Percentiles rank a stretch among this genome's conserved stretches.
phyloP scores from a whole-genome alignment of 2,113 vertebrate species.

The Sphaerodactylus townsendi region DNA sequence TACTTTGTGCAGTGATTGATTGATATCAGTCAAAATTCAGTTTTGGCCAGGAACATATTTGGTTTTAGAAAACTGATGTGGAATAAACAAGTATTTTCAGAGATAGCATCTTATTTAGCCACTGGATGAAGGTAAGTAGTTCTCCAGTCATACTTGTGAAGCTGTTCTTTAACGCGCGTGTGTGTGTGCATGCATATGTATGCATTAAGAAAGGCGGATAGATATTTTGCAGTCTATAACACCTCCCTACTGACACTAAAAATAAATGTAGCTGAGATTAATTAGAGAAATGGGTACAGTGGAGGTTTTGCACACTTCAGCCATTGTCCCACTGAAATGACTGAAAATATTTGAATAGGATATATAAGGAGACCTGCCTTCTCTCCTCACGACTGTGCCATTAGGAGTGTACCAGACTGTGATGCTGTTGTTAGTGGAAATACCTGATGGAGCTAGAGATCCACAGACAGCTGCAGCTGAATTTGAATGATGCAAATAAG shows the following conservation, averaged over 20 bases:
- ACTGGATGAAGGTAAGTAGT: not conserved
- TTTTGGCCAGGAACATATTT: not conserved
- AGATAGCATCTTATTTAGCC: not conserved
- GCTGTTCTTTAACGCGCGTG: not conserved
- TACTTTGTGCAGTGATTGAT: not conserved
- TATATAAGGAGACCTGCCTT: not conserved
- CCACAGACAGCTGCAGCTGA: not conserved
- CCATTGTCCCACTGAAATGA: not conserved
- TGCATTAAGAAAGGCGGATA: too few relatives aligned
- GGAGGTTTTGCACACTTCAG: not conserved
- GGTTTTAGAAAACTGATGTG: not conserved
- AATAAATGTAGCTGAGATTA: not conserved
- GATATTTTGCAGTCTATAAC: not conserved
- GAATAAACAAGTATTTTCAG: not conserved
- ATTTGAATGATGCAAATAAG: not conserved
- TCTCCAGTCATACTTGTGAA: not conserved
- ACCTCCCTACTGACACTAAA: not conserved
- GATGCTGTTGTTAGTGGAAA: not conserved
- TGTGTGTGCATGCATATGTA: too few relatives aligned
- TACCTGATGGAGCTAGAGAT: not conserved
- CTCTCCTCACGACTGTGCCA: not conserved
- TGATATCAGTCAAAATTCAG: not conserved
- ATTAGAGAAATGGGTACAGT: not conserved
- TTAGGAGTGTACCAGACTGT: not conserved
- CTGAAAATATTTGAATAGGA: not conserved